phyloP scores from a whole-genome alignment of 1,140 invertebrate genomes.

The Anadara kagoshimensis region DNA sequence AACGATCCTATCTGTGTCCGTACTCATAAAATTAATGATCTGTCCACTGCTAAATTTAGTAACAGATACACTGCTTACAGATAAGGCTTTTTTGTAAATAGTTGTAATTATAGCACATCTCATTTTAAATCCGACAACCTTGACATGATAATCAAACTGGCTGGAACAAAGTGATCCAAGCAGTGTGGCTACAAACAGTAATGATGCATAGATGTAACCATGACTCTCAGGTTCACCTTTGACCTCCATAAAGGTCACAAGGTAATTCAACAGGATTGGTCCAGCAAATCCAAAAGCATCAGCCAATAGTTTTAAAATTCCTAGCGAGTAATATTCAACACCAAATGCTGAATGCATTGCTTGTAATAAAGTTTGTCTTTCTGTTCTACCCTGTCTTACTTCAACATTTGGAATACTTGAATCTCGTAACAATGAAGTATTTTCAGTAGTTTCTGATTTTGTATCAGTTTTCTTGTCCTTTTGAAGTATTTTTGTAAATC shows the following conservation, averaged over 20 bases:
- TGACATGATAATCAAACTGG: constrained; percentile 95
- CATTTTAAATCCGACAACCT: constrained; percentile 90
- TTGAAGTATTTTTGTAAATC: constrained; percentile 73
- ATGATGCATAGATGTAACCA: constrained; percentile 88
- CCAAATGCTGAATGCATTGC: constrained; percentile 90
- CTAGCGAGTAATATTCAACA: constrained; percentile 90
- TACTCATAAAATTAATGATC: constrained; percentile 97
- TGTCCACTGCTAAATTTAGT: constrained; percentile 84
- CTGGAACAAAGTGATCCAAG: constrained; percentile 84
- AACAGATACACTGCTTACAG: constrained; percentile 58
- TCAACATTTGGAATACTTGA: background rate
- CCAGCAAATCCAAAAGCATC: constrained; percentile 90
- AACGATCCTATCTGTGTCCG: constrained; percentile 94
- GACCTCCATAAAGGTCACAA: constrained; percentile 88
- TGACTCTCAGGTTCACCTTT: constrained; percentile 78
- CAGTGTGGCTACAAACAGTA: constrained; percentile 77
- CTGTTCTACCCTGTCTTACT: background rate
- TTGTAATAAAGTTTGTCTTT: constrained; percentile 77
- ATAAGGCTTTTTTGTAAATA: constrained; percentile 88
- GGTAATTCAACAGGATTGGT: constrained; percentile 88
- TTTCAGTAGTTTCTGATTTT: no score
- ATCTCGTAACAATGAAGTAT: no score
- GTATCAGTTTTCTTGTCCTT: background rate
- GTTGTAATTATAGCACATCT: constrained; percentile 87
- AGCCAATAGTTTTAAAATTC: constrained; percentile 88